Conservation (phyloP, 1,140 invertebrate species). For the Brachionus koreanus region DNA sequence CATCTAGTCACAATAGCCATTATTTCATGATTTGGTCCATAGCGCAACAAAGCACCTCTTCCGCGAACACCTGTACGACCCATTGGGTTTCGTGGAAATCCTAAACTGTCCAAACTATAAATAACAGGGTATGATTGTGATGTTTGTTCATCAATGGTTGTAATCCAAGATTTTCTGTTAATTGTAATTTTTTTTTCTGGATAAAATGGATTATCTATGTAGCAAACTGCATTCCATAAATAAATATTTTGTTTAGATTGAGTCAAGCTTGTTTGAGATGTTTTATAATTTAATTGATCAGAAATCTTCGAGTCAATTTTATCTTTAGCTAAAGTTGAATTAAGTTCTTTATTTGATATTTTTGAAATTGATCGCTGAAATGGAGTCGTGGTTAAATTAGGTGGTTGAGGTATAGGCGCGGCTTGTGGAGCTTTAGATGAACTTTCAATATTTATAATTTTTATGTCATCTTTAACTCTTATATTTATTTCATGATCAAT, state of each 20-base stretch:
- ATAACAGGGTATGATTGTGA: background rate
- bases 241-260: background rate
- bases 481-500: slow-evolving; percentile 44
- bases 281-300: background rate
- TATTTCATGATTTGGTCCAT: slow-evolving; percentile 61
- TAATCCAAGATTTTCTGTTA: slow-evolving; percentile 34
- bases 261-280: background rate
- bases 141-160: slow-evolving; percentile 1
- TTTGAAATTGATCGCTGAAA: background rate
- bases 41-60: slow-evolving; percentile 56
- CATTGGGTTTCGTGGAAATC: slow-evolving; percentile 53
- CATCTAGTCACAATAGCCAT: slow-evolving; percentile 57
- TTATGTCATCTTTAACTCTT: slow-evolving; percentile 32
- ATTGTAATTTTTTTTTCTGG: slow-evolving; percentile 23
- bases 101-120: slow-evolving; percentile 34
- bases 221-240: background rate
- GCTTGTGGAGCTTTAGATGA: background rate
- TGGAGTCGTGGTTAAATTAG: background rate
- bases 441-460: background rate
- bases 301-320: background rate
- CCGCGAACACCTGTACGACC: slow-evolving; percentile 60
- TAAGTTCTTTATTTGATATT: background rate
- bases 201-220: slow-evolving; percentile 22
- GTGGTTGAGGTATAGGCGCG: background rate
- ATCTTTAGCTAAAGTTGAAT: background rate